Evolutionary conservation across 64 coral and sea anemone species (phyloP).

Genomic region (Actinia tenebrosa): DNA sequence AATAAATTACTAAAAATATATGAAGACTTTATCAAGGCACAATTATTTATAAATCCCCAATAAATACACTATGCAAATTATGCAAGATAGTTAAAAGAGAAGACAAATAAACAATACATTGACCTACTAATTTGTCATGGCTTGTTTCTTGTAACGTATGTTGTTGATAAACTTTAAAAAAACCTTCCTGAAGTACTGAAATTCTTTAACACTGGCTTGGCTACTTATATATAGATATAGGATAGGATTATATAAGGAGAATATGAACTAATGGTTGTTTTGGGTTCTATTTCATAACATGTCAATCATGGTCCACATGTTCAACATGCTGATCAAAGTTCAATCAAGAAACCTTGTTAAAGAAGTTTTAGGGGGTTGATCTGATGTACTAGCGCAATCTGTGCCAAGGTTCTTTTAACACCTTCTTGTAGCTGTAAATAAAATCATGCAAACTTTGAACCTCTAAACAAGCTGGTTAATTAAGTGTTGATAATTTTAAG

Average conservation of each 20-base stretch:
- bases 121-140: neutral
- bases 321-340: neutral
- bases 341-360: neutral
- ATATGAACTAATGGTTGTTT: neutral
- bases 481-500: neutral
- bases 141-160: neutral
- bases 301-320: neutral
- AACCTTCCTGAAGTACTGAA: neutral
- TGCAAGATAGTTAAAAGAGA: neutral
- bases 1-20: neutral
- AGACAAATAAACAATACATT: neutral
- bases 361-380: neutral
- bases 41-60: neutral
- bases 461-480: neutral
- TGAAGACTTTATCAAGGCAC: neutral
- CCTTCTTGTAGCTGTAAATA: neutral
- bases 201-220: neutral
- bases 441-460: neutral
- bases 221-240: neutral
- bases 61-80: neutral
- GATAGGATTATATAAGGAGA: neutral
- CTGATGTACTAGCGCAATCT: neutral
- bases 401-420: neutral
- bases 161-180: neutral
- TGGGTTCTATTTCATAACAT: neutral